Evolutionary conservation across 1,140 invertebrate genomes (phyloP).

Genomic region (Bombus affinis): DNA sequence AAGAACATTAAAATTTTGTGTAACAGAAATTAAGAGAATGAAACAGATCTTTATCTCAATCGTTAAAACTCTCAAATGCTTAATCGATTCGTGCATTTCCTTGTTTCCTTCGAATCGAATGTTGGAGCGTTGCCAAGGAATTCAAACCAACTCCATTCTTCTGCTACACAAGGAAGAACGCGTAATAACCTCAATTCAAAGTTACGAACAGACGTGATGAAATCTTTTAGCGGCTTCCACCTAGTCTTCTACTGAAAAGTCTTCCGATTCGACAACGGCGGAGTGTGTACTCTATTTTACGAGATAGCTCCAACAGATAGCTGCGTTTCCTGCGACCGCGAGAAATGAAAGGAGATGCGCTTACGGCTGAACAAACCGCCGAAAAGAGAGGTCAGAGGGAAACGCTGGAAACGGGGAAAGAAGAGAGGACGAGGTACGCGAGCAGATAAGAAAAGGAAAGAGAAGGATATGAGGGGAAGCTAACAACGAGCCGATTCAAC

Average conservation of each 20-base stretch:
- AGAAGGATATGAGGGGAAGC: conserved; percentile 14
- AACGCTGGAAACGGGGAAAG: conserved; percentile 39
- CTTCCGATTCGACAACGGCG: conserved; percentile 51
- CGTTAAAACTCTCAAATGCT: not conserved
- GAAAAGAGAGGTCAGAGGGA: conserved; percentile 8
- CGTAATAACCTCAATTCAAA: not conserved
- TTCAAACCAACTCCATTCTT: not conserved
- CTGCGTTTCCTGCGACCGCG: conserved; percentile 54
- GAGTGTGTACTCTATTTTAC: conserved; percentile 54
- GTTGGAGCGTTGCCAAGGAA: not conserved
- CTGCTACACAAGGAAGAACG: not conserved
- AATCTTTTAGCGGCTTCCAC: conserved; percentile 46
- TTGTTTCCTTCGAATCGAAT: not conserved
- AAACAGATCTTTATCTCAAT: not conserved
- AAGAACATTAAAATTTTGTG: not conserved
- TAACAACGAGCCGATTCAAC: conserved; percentile 71
- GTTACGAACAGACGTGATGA: conserved; percentile 11
- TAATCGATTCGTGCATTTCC: not conserved
- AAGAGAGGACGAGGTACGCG: conserved; percentile 36
- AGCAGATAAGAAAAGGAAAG: conserved; percentile 35
- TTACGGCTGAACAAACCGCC: conserved; percentile 7
- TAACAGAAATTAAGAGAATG: not conserved
- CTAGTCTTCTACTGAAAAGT: conserved; percentile 51
- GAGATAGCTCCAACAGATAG: conserved; percentile 59
- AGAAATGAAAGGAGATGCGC: conserved; percentile 26